Conservation (phyloP, 2,888 invertebrate species). For the Embidobia sp. region DNA sequence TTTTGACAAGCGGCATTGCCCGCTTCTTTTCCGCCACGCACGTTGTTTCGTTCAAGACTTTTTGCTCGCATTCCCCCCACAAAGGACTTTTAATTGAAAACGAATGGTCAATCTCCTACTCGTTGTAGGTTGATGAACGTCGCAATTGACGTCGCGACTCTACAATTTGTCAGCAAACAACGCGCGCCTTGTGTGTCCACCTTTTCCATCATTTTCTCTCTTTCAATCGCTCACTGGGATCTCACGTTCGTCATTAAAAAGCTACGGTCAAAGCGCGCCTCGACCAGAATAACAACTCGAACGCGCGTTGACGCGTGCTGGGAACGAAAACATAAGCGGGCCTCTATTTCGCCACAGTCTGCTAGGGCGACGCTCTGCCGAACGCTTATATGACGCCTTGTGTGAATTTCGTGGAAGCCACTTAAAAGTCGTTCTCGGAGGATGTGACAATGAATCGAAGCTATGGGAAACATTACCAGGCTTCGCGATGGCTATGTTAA, state of each 20-base stretch:
- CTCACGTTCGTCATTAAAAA: slow-evolving; percentile 48
- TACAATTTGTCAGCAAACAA: slow-evolving; percentile 46
- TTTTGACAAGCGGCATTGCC: slow-evolving; percentile 46
- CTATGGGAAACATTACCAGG: neutral
- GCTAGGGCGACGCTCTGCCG: slow-evolving; percentile 25
- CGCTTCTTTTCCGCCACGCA: too few relatives aligned
- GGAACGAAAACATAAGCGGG: slow-evolving; percentile 35
- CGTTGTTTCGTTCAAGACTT: too few relatives aligned
- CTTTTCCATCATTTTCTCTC: slow-evolving; percentile 53
- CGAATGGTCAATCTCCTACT: slow-evolving; percentile 21
- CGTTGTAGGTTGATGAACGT: slow-evolving; percentile 16
- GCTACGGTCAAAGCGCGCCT: slow-evolving; percentile 29
- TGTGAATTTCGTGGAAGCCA: slow-evolving; percentile 14
- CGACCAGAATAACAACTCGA: slow-evolving; percentile 35
- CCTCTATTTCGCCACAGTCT: slow-evolving; percentile 31
- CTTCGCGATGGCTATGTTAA: slow-evolving; percentile 12
- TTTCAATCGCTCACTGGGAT: slow-evolving; percentile 29
- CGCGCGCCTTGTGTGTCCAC: slow-evolving; percentile 42
- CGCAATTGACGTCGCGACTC: slow-evolving; percentile 27
- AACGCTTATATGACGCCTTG: slow-evolving; percentile 37
- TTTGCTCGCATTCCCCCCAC: too few relatives aligned
- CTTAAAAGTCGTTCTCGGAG: slow-evolving; percentile 29
- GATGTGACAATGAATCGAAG: slow-evolving; percentile 28
- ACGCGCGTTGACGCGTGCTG: slow-evolving; percentile 22
- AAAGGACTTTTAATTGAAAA: slow-evolving; percentile 50